Evolutionary conservation across 2,113 vertebrate genomes (phyloP).

Genomic region (Prunella fulvescens): DNA sequence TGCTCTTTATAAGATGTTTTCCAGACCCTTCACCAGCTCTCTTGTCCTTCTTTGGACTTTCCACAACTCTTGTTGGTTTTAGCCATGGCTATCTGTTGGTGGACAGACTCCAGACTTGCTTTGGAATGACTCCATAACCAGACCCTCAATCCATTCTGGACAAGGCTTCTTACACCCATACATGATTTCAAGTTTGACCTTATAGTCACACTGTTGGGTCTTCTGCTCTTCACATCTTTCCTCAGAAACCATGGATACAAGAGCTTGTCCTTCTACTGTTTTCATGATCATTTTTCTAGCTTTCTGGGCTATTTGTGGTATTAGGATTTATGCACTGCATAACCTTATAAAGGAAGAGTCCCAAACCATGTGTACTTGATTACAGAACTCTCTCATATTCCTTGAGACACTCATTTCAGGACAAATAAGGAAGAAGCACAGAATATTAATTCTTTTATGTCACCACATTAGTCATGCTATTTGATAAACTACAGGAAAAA

Average conservation of each 20-base stretch:
- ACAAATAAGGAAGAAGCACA: not conserved
- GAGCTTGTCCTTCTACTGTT: not conserved
- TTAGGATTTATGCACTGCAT: not conserved
- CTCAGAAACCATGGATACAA: not conserved
- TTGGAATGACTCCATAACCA: not conserved
- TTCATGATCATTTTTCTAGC: not conserved
- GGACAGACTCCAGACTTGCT: not conserved
- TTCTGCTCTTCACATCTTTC: not conserved
- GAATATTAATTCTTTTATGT: not conserved
- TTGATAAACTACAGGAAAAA: not conserved
- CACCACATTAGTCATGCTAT: not conserved
- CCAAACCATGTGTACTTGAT: not conserved
- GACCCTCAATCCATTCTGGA: not conserved
- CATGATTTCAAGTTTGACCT: not conserved
- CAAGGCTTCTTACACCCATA: not conserved
- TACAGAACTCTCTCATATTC: not conserved
- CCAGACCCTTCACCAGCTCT: not conserved
- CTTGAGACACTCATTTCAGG: not conserved
- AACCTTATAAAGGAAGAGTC: not conserved
- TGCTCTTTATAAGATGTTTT: fast-evolving
- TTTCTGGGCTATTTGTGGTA: not conserved
- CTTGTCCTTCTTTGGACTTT: not conserved
- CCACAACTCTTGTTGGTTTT: not conserved
- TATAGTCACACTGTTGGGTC: not conserved
- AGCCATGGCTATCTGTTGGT: not conserved